These are phyloP conservation scores for Anguilla rostrata DNA, from an alignment of 2,113 vertebrate genomes.

Conservation along the genomic window DNA sequence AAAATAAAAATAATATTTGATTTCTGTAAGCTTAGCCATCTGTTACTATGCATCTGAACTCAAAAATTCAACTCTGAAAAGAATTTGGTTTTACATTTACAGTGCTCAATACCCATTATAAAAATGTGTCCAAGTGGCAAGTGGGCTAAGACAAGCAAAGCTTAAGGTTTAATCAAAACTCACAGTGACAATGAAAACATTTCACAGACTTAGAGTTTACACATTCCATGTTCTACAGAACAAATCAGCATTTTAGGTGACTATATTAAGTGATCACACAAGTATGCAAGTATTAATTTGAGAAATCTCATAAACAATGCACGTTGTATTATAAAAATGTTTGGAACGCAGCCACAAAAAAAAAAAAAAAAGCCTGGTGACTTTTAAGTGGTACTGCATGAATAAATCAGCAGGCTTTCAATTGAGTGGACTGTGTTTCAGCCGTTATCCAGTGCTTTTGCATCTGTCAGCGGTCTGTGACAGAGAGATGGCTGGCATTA, in stretches of 20 bases:
- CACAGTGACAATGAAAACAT: conserved; percentile 37
- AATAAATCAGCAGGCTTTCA: conserved; percentile 64
- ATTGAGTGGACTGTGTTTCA: conserved; percentile 42
- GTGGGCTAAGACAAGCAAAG: conserved; percentile 47
- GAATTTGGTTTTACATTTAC: conserved; percentile 53
- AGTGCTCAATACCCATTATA: conserved; percentile 55
- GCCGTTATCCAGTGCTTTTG: conserved; percentile 29
- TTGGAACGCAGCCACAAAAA: conserved; percentile 43
- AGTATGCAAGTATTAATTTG: conserved; percentile 42
- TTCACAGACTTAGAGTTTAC: conserved; percentile 45
- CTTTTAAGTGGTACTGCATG: conserved; percentile 57
- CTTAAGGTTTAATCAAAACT: conserved; percentile 53
- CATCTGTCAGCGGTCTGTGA: conserved; percentile 52
- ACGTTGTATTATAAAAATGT: conserved; percentile 43
- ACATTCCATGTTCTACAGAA: conserved; percentile 43
- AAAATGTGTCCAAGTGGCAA: conserved; percentile 52
- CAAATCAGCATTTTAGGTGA: conserved; percentile 44
- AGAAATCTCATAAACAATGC: conserved; percentile 13
- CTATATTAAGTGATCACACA: conserved; percentile 34
- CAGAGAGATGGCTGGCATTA: conserved; percentile 54
- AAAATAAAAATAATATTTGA: conserved; percentile 65
- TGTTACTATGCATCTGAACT: conserved; percentile 66
- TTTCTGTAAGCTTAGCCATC: conserved; percentile 70
- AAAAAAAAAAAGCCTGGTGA: conserved; percentile 42
- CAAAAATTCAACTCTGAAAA: conserved; percentile 50